Evolutionary conservation across 2,888 invertebrate genomes (phyloP).

Genomic region (Pristionchus maxplancki): DNA sequence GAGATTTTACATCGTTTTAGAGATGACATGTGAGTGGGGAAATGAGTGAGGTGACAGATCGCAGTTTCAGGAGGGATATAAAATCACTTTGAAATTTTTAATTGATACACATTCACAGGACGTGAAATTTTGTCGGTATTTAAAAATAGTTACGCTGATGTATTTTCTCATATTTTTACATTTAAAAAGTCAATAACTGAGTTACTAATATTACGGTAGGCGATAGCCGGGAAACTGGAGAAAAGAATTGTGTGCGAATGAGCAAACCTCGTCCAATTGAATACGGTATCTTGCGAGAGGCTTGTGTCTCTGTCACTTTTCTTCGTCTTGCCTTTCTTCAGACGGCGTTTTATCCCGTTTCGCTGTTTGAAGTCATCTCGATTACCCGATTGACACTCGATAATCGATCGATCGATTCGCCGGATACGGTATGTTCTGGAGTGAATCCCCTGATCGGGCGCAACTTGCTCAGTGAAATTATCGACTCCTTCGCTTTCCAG

Average conservation of each 20-base stretch:
- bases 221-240: no score
- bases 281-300: not conserved
- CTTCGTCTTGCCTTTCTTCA: constrained; percentile 3
- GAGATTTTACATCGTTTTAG: constrained; percentile 24
- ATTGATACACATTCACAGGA: no score
- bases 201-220: no score
- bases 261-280: not conserved
- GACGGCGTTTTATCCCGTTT: constrained; percentile 40
- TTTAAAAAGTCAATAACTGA: no score
- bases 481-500: constrained; percentile 20
- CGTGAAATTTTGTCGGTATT: no score
- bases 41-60: no score
- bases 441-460: not conserved
- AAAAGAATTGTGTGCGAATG: no score
- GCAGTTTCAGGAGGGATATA: no score
- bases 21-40: no score
- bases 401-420: constrained; percentile 49
- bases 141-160: no score
- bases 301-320: not conserved
- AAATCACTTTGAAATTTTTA: no score
- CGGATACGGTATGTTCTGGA: constrained; percentile 50
- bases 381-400: constrained; percentile 21
- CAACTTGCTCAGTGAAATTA: not conserved
- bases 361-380: constrained; percentile 47
- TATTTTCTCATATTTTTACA: no score